phyloP scores from a whole-genome alignment of 2,888 invertebrate species.

The Pammene fasciana region DNA sequence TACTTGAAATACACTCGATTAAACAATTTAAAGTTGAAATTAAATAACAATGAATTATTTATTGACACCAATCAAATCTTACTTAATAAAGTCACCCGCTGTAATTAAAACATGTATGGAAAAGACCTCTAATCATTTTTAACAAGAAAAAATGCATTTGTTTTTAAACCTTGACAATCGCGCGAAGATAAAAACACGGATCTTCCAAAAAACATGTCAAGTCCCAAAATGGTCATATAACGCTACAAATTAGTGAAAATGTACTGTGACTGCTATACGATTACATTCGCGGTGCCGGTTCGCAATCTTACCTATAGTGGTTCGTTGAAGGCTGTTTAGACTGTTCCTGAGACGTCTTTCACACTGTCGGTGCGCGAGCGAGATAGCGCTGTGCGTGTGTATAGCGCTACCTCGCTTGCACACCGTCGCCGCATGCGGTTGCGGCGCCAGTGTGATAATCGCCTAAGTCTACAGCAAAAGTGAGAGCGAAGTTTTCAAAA shows the following conservation, averaged over 20 bases:
- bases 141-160: not conserved
- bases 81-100: not conserved
- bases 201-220: not conserved
- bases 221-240: not conserved
- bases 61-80: not conserved
- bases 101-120: not conserved
- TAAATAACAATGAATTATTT: no score
- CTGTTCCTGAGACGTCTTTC: no score
- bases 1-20: no score
- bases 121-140: not conserved
- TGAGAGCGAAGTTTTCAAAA: not conserved
- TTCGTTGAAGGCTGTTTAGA: constrained; percentile 27
- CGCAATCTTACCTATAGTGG: constrained; percentile 23
- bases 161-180: no score
- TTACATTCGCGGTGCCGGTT: constrained; percentile 15
- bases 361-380: no score
- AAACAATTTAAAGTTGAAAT: no score
- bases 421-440: no score
- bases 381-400: no score
- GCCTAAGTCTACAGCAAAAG: not conserved
- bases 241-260: constrained; percentile 11
- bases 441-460: no score
- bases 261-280: constrained; percentile 8
- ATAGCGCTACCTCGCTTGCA: no score
- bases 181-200: not conserved